Base-by-base conservation (phyloP, 2,113 vertebrate genomes). In the Rhodinocichla rosea region DNA sequence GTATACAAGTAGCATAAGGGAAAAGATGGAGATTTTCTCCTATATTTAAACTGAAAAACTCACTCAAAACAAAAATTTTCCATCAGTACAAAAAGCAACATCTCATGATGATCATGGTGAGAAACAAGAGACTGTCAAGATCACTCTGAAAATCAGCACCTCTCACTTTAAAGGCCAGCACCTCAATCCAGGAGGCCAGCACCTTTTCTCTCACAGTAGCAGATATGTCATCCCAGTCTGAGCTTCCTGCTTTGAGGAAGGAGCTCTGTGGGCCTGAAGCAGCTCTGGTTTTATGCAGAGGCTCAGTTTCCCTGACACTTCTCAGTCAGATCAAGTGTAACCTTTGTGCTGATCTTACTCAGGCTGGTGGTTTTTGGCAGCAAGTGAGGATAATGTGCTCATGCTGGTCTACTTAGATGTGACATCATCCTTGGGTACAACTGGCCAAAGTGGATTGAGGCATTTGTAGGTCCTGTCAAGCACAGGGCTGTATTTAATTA, bases 401-500 rank as follows among this genome's bases (percentile, higher is more conserved):
- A 0, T 53, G 37, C 30, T n/a, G 52, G 56, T 55, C 73, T 90
- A 0, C 59, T 94, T 82, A 44, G 60, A 69, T 75, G 52, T 76
- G 53, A 73, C 37, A 84, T 84, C 86, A 77, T 44, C 85, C 90
- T 57, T 50, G 28, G 65, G 70, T 75, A 53, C 44, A 76, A 75
- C 20, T 26, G 80, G 74, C n/a, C 83, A 81, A 83, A 95, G 88
- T 68, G n/a, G 79, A 94, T 71, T 73, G 80, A 60, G 30, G 32
- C 64, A 68, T 68, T 67, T 49, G 17, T 62, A 83, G 73, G 90
- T 90, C 76, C 65, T 79, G 69, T 68, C 76, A 95, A 86, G 68
- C 42, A 80, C 11, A 68, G 80, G 62, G 88, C 37, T 89, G 86
- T 83, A 39, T 92, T 94, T 97, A 95, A 96, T 94, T 60, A 95